Evolutionary conservation across 1,140 invertebrate genomes (phyloP).

Genomic region (Drosophila triauraria): DNA sequence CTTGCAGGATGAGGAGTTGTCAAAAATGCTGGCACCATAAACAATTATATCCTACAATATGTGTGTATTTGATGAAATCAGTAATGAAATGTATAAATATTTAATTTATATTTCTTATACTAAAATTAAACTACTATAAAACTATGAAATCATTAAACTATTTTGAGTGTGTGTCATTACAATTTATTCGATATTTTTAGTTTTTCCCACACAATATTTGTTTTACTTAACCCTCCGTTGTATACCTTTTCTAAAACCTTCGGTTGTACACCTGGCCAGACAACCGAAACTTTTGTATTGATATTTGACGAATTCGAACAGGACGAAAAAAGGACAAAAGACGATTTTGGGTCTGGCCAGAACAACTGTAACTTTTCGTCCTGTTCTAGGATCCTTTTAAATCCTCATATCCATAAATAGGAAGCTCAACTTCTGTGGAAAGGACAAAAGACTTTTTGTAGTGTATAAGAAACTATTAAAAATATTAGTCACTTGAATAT

Average conservation of each 20-base stretch:
- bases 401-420: no score
- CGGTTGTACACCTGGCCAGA: no score
- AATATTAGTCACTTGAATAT: neutral
- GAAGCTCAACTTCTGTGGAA: no score
- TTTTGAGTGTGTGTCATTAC: constrained; percentile 48
- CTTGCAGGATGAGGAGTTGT: constrained; percentile 98
- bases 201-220: neutral
- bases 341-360: no score
- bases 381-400: no score
- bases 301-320: no score
- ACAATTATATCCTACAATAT: constrained; percentile 84
- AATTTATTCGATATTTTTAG: constrained; percentile 19
- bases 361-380: no score
- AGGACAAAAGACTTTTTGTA: no score
- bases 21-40: constrained; percentile 97
- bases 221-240: no score
- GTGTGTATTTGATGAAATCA: constrained; percentile 84
- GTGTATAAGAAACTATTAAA: neutral
- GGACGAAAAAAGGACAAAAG: no score
- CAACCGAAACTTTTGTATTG: no score
- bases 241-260: no score
- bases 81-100: constrained; percentile 84
- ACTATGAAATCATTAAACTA: constrained; percentile 69
- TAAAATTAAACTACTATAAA: constrained; percentile 78
- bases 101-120: constrained; percentile 84